These are phyloP conservation scores for Parazoanthus darwini DNA, from an alignment of 92 coral and sea anemone genomes.

Conservation along the genomic window DNA sequence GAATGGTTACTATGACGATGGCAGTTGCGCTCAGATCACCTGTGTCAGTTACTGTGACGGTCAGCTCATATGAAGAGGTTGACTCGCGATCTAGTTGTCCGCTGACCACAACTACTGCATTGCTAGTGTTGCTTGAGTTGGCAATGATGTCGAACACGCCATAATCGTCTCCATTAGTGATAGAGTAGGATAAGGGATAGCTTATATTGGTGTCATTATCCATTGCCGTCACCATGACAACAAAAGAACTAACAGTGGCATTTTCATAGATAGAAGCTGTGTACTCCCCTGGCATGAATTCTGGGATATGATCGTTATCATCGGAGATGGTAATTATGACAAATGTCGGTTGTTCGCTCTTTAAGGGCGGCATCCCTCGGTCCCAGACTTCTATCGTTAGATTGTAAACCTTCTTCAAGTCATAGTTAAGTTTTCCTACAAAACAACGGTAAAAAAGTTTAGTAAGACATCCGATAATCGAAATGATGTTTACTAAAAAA, in stretches of 20 bases:
- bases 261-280: slow-evolving; percentile 62
- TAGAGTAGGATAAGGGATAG: slow-evolving; percentile 60
- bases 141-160: slow-evolving; percentile 64
- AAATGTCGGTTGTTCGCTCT: slow-evolving; percentile 48
- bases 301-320: slow-evolving; percentile 83
- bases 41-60: slow-evolving; percentile 64
- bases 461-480: neutral
- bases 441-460: neutral
- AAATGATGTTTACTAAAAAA: too few species aligned
- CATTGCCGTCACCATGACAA: slow-evolving; percentile 61
- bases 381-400: slow-evolving; percentile 78
- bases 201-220: slow-evolving; percentile 65
- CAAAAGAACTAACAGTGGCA: slow-evolving; percentile 60
- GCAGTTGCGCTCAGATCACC: slow-evolving; percentile 54
- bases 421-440: slow-evolving; percentile 71
- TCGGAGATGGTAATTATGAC: slow-evolving; percentile 73
- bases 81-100: slow-evolving; percentile 71
- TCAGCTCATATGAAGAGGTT: slow-evolving; percentile 52
- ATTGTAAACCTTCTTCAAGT: slow-evolving; percentile 60
- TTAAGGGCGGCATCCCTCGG: slow-evolving; percentile 71
- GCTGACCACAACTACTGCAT: slow-evolving; percentile 58
- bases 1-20: slow-evolving; percentile 64
- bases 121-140: slow-evolving; percentile 42
- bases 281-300: slow-evolving; percentile 65
- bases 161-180: slow-evolving; percentile 67